These are phyloP conservation scores for Stegophylla sp. DNA, from an alignment of 2,888 invertebrate genomes.

Conservation along the genomic window DNA sequence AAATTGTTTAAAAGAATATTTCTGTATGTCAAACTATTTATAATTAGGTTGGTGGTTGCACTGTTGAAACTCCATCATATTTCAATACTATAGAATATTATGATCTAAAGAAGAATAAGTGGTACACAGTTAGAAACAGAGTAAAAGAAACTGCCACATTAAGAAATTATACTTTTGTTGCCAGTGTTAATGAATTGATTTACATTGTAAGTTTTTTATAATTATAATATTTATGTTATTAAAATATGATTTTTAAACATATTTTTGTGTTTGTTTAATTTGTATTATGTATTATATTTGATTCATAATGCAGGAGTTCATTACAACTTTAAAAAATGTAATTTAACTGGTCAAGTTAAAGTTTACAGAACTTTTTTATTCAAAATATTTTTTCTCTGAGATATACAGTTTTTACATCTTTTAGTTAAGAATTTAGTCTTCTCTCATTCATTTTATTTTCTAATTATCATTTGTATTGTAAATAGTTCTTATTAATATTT, in stretches of 20 bases:
- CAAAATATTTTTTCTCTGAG: too few species aligned
- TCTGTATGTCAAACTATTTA: background rate
- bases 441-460: too few species aligned
- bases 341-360: too few species aligned
- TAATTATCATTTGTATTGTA: too few species aligned
- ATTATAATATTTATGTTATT: background rate
- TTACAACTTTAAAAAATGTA: too few species aligned
- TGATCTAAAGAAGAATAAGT: slow-evolving; percentile 27
- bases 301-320: too few species aligned
- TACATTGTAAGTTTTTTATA: slow-evolving; percentile 39
- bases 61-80: background rate
- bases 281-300: background rate
- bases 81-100: slow-evolving; percentile 26
- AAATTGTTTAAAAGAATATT: background rate
- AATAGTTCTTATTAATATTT: too few species aligned
- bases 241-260: background rate
- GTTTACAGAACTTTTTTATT: too few species aligned
- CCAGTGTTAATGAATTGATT: slow-evolving; percentile 30
- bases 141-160: background rate
- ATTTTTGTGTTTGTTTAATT: too few species aligned
- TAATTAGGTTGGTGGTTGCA: slow-evolving; percentile 35
- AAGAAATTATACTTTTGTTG: slow-evolving; percentile 15
- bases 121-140: background rate
- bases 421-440: too few species aligned
- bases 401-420: too few species aligned